Base-by-base conservation (phyloP, 2,888 invertebrate genomes). In the Litoditis marina region DNA sequence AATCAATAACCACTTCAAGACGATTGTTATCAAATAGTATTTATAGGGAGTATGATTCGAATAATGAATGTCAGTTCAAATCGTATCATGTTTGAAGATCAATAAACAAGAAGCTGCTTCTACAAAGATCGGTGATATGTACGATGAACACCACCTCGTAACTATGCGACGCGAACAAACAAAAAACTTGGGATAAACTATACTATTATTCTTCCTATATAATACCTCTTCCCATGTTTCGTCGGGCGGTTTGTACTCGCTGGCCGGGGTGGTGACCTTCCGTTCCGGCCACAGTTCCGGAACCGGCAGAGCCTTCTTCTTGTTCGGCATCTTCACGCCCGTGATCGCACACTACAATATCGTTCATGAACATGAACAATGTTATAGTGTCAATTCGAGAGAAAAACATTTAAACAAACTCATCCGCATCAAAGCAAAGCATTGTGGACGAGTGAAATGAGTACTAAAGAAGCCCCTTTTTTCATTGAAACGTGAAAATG, bases 141-240 rank as follows among this genome's bases (percentile, higher is more conserved):
- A n/a, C n/a, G n/a, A n/a, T n/a, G n/a, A n/a, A n/a, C n/a, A n/a
- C n/a, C n/a, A n/a, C n/a, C n/a, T n/a, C n/a, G n/a, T n/a, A n/a
- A n/a, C n/a, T n/a, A n/a, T n/a, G n/a, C n/a, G n/a, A n/a, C n/a
- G n/a, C n/a, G n/a, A n/a, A n/a, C n/a, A n/a, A n/a, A n/a, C n/a
- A n/a, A n/a, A n/a, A n/a, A n/a, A n/a, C n/a, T n/a, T n/a, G n/a
- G n/a, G n/a, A n/a, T n/a, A n/a, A n/a, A n/a, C n/a, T n/a, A n/a
- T n/a, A n/a, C n/a, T n/a, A n/a, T n/a, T n/a, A n/a, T n/a, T n/a
- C n/a, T n/a, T n/a, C n/a, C n/a, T n/a, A n/a, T n/a, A n/a, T n/a
- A n/a, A n/a, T n/a, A 59, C 59, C n/a, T 63, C 59, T 27, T 59
- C 54, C 63, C 63, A 63, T 19, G 22, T 25, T 34, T 57, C 58